A percentile compares a stretch with the other conserved stretches of the same genome.
phyloP scores from a whole-genome alignment of 1,140 invertebrate species.

The Drosophila hydei region DNA sequence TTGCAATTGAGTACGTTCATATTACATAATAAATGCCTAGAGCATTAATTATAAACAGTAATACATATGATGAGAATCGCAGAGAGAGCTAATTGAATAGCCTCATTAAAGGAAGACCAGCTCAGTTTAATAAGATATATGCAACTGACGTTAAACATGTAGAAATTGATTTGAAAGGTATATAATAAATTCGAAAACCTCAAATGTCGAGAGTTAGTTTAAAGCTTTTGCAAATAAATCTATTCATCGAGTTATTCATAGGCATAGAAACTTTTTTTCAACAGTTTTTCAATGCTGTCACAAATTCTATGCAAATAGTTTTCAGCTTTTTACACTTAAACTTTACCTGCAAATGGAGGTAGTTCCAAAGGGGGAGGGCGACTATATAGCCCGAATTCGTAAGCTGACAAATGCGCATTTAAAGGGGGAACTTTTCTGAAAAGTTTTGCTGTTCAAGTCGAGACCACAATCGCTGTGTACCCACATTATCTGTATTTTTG shows the following conservation, averaged over 20 bases:
- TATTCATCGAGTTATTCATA: constrained; percentile 21
- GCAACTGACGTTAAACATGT: too few species aligned
- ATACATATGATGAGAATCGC: neutral
- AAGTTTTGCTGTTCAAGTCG: constrained; percentile 27
- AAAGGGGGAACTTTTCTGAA: constrained; percentile 1
- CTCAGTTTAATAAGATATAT: too few species aligned
- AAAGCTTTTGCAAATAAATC: constrained; percentile 9
- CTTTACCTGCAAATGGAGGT: constrained; percentile 29
- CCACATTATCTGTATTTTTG: constrained; percentile 55
- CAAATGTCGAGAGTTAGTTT: constrained; percentile 6
- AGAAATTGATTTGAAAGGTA: too few species aligned
- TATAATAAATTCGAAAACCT: too few species aligned
- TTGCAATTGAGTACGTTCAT: neutral
- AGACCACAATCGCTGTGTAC: constrained; percentile 37
- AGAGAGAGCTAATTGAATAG: neutral
- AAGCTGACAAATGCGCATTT: constrained; percentile 15
- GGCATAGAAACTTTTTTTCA: constrained; percentile 25
- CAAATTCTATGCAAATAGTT: constrained; percentile 61
- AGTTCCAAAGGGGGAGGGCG: too few species aligned
- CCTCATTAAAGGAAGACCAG: too few species aligned
- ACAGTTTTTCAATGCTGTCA: constrained; percentile 23
- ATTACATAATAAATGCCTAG: neutral
- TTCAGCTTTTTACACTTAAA: constrained; percentile 52
- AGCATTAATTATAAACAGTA: neutral
- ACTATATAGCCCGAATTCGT: constrained; percentile 12